Percentiles rank a stretch among this genome's conserved stretches.
Evolutionary conservation across 2,113 vertebrate species (phyloP).

Genomic region (Pygathrix nemaeus): DNA sequence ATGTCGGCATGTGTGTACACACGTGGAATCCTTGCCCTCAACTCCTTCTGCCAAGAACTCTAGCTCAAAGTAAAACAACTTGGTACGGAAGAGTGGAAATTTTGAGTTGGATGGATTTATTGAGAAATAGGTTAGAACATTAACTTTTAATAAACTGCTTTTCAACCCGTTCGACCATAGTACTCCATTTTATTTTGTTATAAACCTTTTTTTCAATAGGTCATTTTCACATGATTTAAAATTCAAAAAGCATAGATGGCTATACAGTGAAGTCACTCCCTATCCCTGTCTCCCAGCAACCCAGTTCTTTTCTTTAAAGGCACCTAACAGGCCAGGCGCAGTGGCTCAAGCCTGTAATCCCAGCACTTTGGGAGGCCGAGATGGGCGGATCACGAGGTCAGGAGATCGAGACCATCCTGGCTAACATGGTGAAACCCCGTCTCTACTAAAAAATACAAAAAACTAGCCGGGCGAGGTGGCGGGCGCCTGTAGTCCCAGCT

Average conservation of each 20-base stretch:
- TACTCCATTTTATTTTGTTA: slow-evolving; percentile 1
- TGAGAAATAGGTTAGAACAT: slow-evolving; percentile 3
- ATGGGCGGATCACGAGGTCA: too few relatives aligned
- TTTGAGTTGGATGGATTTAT: not conserved
- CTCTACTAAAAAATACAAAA: too few relatives aligned
- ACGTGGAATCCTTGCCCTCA: not conserved
- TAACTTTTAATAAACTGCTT: slow-evolving; percentile 22
- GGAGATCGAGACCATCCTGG: too few relatives aligned
- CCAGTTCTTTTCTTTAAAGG: not conserved
- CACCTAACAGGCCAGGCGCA: not conserved
- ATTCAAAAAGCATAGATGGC: not conserved
- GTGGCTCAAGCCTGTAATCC: too few relatives aligned
- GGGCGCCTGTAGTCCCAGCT: too few relatives aligned
- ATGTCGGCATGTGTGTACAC: accelerated
- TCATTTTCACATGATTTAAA: not conserved
- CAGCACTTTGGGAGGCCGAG: too few relatives aligned
- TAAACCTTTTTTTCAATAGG: not conserved
- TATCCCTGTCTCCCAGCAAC: not conserved
- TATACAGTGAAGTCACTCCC: not conserved
- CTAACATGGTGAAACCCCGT: too few relatives aligned
- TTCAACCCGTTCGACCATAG: not conserved
- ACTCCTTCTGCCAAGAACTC: not conserved
- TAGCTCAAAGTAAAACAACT: not conserved
- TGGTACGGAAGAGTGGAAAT: not conserved
- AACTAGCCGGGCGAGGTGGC: too few relatives aligned